Percentiles rank a stretch among this genome's conserved stretches.
Evolutionary conservation across 1,140 invertebrate species (phyloP).

Genomic region (Dolichoris vasculosae): DNA sequence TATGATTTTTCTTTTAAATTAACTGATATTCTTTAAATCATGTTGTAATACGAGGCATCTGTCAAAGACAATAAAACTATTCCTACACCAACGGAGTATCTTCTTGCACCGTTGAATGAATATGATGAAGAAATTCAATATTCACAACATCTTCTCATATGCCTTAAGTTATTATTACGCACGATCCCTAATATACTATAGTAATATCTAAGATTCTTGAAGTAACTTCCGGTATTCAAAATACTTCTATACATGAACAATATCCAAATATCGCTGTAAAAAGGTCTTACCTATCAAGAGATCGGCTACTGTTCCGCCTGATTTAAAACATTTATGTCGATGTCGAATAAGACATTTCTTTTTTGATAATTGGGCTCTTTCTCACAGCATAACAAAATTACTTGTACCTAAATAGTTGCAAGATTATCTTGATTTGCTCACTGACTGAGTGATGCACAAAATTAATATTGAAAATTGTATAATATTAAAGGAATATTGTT

Average conservation of each 20-base stretch:
- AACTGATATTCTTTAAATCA: slow-evolving; percentile 83
- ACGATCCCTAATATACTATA: slow-evolving; percentile 74
- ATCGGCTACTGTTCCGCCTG: slow-evolving; percentile 78
- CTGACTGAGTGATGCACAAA: neutral
- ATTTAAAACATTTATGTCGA: slow-evolving; percentile 75
- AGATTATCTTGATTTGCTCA: slow-evolving; percentile 4
- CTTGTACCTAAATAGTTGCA: slow-evolving; percentile 76
- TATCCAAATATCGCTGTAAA: slow-evolving; percentile 79
- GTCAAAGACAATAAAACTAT: slow-evolving; percentile 73
- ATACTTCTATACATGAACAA: slow-evolving; percentile 77
- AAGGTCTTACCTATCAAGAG: slow-evolving; percentile 78
- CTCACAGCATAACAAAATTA: slow-evolving; percentile 81
- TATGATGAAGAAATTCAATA: slow-evolving; percentile 73
- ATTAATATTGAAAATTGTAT: no score
- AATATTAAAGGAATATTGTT: no score
- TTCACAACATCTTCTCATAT: slow-evolving; percentile 80
- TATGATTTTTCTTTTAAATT: no score
- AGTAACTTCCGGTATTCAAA: slow-evolving; percentile 66
- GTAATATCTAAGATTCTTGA: slow-evolving; percentile 66
- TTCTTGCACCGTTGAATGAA: slow-evolving; percentile 80
- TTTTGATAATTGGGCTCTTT: slow-evolving; percentile 81
- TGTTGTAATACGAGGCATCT: slow-evolving; percentile 82
- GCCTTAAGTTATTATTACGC: slow-evolving; percentile 80
- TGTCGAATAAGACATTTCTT: slow-evolving; percentile 80
- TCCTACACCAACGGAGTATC: slow-evolving; percentile 74